Evolutionary conservation across 1,140 invertebrate species (phyloP), one percentile per base, ranked within the genome.

Genomic region (Calephelis nemesis): DNA sequence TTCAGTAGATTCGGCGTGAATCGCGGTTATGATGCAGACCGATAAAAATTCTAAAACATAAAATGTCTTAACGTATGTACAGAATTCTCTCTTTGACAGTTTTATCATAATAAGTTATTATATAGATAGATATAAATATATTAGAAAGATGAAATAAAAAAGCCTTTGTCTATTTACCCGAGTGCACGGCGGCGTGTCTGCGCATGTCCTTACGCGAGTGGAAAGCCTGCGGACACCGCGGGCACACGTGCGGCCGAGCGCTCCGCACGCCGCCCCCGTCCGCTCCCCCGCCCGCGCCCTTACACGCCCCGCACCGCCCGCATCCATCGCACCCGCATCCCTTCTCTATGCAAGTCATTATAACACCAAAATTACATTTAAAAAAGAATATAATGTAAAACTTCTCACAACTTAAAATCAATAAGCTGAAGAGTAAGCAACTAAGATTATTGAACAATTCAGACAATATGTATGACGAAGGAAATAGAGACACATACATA

Each of bases 141-240:
- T 50, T 4, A 7, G n/a, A 15, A 30, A 10, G 3, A 30, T 4
- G n/a, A 15, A 52, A 15, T 15, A 52, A 52, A 12, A 52, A 3
- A 52, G 4, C 13, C 1, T 8, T 15, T 19, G 50, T 9, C 4
- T 19, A 10, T 39, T 68, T 52, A 93, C 93, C 93, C 12, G 88
- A 79, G 77, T 94, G 93, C 49, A 93, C 92, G 9, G 92, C 82
- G 39, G 84, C 77, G 73, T 94, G 93, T 5, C 93, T 68, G 15
- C 90, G 75, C 78, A 94, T 86, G 77, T 94, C 93, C 78, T 93
- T 94, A 49, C 84, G 78, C 65, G 93, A 93, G 70, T 92, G 86
- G 81, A 94, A 94, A 50, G 91, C 84, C 73, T 92, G 91, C 62
- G 84, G 79, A 73, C 93, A 94, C 54, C 88, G 86, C 70, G 84